Conservation (phyloP, 2,888 invertebrate species). For the Eilema sororculum region DNA sequence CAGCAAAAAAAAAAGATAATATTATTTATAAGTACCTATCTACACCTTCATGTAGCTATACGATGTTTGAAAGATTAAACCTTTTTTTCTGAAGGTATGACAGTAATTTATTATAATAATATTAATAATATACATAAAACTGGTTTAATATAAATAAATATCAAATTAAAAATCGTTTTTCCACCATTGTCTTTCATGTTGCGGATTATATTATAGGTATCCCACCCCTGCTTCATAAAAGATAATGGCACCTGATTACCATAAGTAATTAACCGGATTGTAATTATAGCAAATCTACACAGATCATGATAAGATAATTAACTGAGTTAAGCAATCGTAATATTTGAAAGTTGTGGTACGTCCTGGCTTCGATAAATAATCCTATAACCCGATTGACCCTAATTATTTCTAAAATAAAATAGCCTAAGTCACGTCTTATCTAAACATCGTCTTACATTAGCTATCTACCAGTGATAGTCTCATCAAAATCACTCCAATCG, state of each 20-base stretch:
- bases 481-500: too few relatives aligned
- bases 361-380: background rate
- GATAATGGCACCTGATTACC: background rate
- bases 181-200: conserved; percentile 1
- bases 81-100: background rate
- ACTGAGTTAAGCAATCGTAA: too few relatives aligned
- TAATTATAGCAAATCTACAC: background rate
- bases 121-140: background rate
- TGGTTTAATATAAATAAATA: background rate
- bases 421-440: background rate
- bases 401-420: background rate
- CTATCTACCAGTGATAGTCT: too few relatives aligned
- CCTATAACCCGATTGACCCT: background rate
- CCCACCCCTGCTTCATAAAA: background rate
- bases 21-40: too few relatives aligned
- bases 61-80: background rate
- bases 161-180: background rate
- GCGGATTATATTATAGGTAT: background rate
- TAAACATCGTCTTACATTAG: too few relatives aligned
- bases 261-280: background rate
- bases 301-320: background rate
- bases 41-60: background rate
- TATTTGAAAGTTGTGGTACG: background rate
- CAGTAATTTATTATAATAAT: too few relatives aligned
- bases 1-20: too few relatives aligned